A percentile compares a stretch with the other conserved stretches of the same genome.
Evolutionary conservation across 2,888 invertebrate genomes (phyloP).

Genomic region (Lypha dubia): DNA sequence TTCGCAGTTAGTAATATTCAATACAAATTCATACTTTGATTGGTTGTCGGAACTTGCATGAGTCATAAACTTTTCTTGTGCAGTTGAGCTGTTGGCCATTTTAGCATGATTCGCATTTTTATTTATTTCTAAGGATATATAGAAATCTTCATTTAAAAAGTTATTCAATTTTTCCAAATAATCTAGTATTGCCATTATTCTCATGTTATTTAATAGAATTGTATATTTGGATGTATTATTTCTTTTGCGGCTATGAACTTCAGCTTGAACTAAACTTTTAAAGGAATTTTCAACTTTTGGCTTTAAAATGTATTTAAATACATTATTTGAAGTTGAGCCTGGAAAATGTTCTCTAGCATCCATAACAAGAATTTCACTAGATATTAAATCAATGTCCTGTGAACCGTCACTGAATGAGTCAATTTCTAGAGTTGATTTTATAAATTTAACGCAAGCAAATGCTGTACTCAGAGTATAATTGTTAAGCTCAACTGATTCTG

Average conservation of each 20-base stretch:
- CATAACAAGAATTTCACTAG: conserved; percentile 86
- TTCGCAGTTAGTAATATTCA: conserved; percentile 98
- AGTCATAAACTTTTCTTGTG: conserved; percentile 11
- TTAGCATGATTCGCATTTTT: conserved; percentile 1
- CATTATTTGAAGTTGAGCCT: conserved; percentile 86
- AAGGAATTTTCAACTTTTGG: conserved; percentile 85
- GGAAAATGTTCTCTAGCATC: conserved; percentile 78
- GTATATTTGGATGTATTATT: conserved; percentile 90
- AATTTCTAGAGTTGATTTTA: conserved; percentile 92
- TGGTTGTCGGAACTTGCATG: conserved; percentile 79
- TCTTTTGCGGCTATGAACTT: conserved; percentile 89
- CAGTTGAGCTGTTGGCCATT: conserved; percentile 2
- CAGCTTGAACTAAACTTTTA: conserved; percentile 87
- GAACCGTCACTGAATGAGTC: conserved; percentile 94
- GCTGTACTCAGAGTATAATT: conserved; percentile 77
- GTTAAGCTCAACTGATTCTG: conserved; percentile 70
- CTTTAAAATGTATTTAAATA: conserved; percentile 94
- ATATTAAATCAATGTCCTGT: conserved; percentile 96
- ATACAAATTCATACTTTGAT: conserved; percentile 87
- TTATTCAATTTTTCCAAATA: conserved; percentile 94
- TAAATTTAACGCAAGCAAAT: conserved; percentile 96
- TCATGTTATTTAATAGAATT: conserved; percentile 96
- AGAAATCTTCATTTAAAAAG: conserved; percentile 87
- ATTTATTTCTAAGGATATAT: conserved; percentile 60
- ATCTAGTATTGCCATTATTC: conserved; percentile 95